A percentile compares a stretch with the other conserved stretches of the same genome.
Conservation (phyloP, 1,140 invertebrate genomes). For the Tetranychus urticae region DNA sequence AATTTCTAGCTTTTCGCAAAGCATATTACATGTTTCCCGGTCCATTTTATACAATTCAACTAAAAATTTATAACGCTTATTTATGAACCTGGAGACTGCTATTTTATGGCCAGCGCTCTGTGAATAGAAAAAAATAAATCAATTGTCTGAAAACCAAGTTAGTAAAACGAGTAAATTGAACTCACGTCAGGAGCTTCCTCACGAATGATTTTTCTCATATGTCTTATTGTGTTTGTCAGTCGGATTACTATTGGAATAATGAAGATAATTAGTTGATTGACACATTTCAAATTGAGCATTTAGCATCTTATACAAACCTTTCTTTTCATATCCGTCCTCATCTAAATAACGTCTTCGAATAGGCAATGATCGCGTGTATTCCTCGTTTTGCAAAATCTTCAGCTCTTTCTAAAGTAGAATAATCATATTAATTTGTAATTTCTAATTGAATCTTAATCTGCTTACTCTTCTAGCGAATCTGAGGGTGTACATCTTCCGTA, state of each 20-base stretch:
- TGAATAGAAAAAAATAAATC: neutral
- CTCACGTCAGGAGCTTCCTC: neutral
- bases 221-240: neutral
- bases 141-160: neutral
- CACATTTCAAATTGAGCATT: neutral
- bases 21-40: neutral
- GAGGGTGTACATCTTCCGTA: slow-evolving; percentile 2
- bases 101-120: neutral
- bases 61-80: neutral
- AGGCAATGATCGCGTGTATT: neutral
- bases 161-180: neutral
- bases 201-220: neutral
- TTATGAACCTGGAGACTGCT: neutral
- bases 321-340: neutral
- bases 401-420: neutral
- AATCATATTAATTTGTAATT: neutral
- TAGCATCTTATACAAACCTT: neutral
- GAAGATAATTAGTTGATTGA: neutral
- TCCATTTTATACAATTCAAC: neutral
- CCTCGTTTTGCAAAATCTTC: neutral
- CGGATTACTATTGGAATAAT: neutral
- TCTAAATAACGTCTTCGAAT: neutral
- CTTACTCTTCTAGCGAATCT: slow-evolving; percentile 2
- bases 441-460: neutral
- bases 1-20: neutral